Base-by-base conservation (phyloP, 2,113 vertebrate species). In the Phycodurus eques region DNA sequence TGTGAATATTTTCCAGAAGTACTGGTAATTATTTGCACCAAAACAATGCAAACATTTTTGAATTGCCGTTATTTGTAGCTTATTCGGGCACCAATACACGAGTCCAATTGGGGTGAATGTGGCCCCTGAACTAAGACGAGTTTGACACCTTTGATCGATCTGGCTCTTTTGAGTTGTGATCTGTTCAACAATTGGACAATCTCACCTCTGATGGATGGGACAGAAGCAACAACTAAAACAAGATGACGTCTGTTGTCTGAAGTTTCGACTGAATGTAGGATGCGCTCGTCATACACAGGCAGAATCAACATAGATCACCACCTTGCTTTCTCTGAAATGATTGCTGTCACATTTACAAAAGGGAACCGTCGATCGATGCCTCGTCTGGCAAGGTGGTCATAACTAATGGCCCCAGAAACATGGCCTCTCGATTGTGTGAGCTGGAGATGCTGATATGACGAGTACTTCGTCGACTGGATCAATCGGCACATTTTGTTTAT, bases 371-470 rank as follows among this genome's bases (percentile, higher is more conserved):
- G 54, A 92, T 95, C 94, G 87, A 93, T 93, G 91, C 5, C 83
- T 83, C 35, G 70, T 86, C 88, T 88, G 80, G 79, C 84, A 83
- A 85, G 85, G 86, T 76, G 86, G 78, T 92, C 89, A 78, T 82
- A 89, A 88, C 91, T 93, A 92, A 95, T 92, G 86, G 90, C 83
- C 93, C 86, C 49, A 51, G 87, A 90, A 93, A 88, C 91, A 92
- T 75, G 83, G 83, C 71, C 92, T 86, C 80, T 84, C 88, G 83
- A 83, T 90, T 92, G 88, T 93, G 80, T 20, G 89, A 82, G 73
- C 83, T 20, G 46, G 68, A 91, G 86, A 89, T 89, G 90, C 91
- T 88, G 93, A 92, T 90, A 93, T 90, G 90, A 83, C 79, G 78
- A 92, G 84, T 90, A 91, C 89, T 91, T 90, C 78, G 90, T 82